These are phyloP conservation scores for Smithornis capensis DNA, from an alignment of 2,113 vertebrate genomes.

Conservation along the genomic window DNA sequence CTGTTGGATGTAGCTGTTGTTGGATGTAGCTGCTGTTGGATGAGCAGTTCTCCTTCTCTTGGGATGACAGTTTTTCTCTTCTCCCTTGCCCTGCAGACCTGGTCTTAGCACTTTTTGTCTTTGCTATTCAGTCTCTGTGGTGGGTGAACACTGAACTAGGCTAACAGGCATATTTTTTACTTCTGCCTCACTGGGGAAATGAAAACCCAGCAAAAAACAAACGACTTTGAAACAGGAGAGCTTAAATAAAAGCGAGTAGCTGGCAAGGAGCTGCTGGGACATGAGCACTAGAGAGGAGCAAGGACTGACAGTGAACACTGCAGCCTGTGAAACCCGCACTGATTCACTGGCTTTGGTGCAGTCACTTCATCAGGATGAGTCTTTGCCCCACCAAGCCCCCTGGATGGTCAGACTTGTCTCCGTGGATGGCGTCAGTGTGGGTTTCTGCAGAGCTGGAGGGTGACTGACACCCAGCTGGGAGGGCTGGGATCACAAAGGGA, in stretches of 20 bases:
- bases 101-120: neutral
- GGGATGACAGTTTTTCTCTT: neutral
- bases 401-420: rapidly evolving
- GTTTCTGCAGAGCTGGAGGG: neutral
- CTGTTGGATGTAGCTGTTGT: neutral
- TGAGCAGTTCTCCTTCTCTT: neutral
- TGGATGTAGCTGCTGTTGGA: neutral
- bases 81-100: neutral
- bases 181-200: neutral
- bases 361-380: rapidly evolving
- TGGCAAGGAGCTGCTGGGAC: neutral
- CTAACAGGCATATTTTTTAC: neutral
- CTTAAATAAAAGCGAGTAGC: neutral
- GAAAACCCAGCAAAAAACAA: neutral
- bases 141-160: neutral
- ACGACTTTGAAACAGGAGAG: neutral
- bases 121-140: rapidly evolving
- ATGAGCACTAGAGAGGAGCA: neutral
- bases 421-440: rapidly evolving
- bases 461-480: neutral
- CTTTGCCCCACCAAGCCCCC: neutral
- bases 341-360: neutral
- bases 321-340: rapidly evolving
- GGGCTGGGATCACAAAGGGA: neutral
- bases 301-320: rapidly evolving